Conservation (phyloP, 2,113 vertebrate genomes). For the Hyla sarda region DNA sequence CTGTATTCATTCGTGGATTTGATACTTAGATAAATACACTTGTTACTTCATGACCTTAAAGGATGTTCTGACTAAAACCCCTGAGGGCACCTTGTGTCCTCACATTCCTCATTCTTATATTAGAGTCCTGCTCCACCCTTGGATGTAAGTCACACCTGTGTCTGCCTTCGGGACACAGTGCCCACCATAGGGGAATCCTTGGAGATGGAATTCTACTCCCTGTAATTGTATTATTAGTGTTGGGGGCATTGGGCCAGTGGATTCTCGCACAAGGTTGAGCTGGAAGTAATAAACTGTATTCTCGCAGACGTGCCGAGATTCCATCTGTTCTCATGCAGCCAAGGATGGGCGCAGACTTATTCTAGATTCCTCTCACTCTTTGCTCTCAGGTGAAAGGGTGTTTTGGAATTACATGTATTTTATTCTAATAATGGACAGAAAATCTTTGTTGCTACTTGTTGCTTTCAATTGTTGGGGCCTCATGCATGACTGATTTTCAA, state of each 20-base stretch:
- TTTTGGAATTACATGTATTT: conserved; percentile 47
- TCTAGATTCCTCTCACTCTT: conserved; percentile 50
- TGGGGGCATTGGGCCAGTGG: not conserved
- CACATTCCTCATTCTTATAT: conserved; percentile 9
- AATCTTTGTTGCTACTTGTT: conserved; percentile 54
- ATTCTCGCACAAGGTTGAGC: conserved; percentile 24
- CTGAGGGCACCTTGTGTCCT: conserved; percentile 24
- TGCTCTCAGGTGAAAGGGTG: conserved; percentile 50
- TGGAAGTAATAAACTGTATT: conserved; percentile 12
- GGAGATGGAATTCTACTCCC: not conserved
- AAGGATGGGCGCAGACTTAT: conserved; percentile 42
- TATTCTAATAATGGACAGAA: conserved; percentile 60
- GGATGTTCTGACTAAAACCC: not conserved
- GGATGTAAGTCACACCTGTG: not conserved
- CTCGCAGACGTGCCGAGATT: conserved; percentile 5
- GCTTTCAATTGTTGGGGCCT: conserved; percentile 47
- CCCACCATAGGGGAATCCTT: not conserved
- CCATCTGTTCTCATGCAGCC: conserved; percentile 1
- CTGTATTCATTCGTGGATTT: not conserved
- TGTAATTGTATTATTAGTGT: not conserved
- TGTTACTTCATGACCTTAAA: conserved; percentile 12
- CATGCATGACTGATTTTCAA: conserved; percentile 57
- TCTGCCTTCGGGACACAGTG: not conserved
- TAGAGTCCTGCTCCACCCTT: not conserved
- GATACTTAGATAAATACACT: conserved; percentile 16